phyloP scores from a whole-genome alignment of 2,888 invertebrate genomes.

The Hirudinaria manillensis region DNA sequence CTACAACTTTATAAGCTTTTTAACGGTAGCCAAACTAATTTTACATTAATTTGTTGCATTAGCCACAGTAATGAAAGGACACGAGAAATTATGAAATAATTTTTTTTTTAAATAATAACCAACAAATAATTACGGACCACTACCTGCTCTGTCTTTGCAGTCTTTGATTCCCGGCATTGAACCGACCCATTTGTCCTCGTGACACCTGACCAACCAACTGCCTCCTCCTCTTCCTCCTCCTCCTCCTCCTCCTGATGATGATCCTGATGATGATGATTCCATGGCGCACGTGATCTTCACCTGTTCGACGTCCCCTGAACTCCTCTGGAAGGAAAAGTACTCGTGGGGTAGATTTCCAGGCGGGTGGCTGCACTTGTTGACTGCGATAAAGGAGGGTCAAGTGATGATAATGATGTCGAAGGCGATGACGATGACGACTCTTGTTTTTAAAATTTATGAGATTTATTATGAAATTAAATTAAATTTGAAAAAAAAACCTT shows the following conservation, averaged over 20 bases:
- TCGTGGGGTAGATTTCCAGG: background rate
- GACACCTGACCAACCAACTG: slow-evolving; percentile 14
- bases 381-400: slow-evolving; percentile 14
- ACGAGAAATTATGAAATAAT: no score
- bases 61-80: no score
- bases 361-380: slow-evolving; percentile 11
- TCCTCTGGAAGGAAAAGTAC: background rate
- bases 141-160: slow-evolving; percentile 10
- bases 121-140: background rate
- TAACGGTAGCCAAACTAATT: no score
- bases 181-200: slow-evolving; percentile 16
- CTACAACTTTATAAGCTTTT: no score
- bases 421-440: background rate
- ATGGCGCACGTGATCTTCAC: background rate
- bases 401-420: slow-evolving; percentile 15
- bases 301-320: background rate
- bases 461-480: no score
- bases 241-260: background rate
- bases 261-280: background rate
- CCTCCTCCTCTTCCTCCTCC: background rate
- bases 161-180: slow-evolving; percentile 2
- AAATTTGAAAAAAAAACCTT: background rate
- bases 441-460: no score
- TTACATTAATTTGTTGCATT: no score
- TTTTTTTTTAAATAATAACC: background rate